Conservation (phyloP, 2,797 vertebrate genomes). For the Petrocephalus schoutedeni region DNA sequence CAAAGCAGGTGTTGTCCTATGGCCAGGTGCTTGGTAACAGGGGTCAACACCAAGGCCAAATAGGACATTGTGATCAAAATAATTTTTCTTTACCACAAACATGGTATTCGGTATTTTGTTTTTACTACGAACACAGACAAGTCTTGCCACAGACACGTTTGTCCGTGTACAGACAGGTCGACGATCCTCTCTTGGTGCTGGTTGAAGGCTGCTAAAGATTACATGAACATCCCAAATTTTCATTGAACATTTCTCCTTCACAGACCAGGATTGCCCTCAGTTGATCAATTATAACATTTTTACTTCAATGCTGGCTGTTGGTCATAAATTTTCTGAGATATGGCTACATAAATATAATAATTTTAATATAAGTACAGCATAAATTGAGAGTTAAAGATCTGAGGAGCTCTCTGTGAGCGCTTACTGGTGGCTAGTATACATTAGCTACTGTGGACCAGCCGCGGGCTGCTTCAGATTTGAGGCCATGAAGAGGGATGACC, state of each 20-base stretch:
- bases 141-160: not conserved
- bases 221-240: not conserved
- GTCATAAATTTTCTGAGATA: not conserved
- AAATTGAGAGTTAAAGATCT: not conserved
- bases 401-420: not conserved
- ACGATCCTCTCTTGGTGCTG: not conserved
- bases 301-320: not conserved
- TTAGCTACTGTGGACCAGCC: not conserved
- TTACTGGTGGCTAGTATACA: not conserved
- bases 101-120: not conserved
- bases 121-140: not conserved
- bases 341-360: not conserved
- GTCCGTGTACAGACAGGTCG: not conserved
- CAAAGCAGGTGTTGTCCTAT: not conserved
- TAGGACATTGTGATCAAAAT: not conserved
- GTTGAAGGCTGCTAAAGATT: not conserved
- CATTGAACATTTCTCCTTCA: not conserved
- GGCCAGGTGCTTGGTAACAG: not conserved
- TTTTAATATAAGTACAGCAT: not conserved
- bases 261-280: not conserved
- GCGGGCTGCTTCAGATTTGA: not conserved
- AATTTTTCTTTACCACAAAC: not conserved
- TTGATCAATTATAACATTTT: not conserved
- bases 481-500: not conserved
- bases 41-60: not conserved